A percentile compares a stretch with the other conserved stretches of the same genome.
phyloP scores from a whole-genome alignment of 2,888 invertebrate species.

The Heliconius erato region DNA sequence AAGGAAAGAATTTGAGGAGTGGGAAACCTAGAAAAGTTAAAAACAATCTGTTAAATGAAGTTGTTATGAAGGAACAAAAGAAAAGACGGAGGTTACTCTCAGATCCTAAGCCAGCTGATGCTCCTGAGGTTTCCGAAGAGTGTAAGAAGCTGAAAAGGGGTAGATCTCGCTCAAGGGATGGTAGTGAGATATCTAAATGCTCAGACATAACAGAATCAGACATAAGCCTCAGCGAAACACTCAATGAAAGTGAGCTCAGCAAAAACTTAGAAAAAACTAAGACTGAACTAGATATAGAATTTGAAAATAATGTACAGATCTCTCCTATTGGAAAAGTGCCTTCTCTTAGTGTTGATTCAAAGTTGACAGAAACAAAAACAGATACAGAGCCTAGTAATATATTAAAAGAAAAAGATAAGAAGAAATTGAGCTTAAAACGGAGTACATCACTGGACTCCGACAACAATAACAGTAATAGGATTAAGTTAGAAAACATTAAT shows the following conservation, averaged over 20 bases:
- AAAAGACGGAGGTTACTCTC: conserved; percentile 84
- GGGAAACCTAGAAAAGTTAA: conserved; percentile 88
- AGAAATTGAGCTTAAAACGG: conserved; percentile 82
- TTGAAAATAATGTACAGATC: conserved; percentile 85
- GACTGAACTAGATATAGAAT: conserved; percentile 86
- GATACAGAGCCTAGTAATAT: conserved; percentile 73
- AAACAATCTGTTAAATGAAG: conserved; percentile 84
- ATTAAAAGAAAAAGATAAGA: conserved; percentile 74
- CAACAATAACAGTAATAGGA: conserved; percentile 85
- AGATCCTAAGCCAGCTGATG: conserved; percentile 81
- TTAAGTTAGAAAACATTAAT: conserved; percentile 80
- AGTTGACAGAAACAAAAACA: conserved; percentile 73
- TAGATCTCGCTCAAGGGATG: conserved; percentile 83
- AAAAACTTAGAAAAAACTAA: conserved; percentile 84
- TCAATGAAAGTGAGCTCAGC: conserved; percentile 80
- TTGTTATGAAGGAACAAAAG: conserved; percentile 85
- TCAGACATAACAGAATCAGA: conserved; percentile 88
- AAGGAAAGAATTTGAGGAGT: conserved; percentile 87
- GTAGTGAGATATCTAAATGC: conserved; percentile 87
- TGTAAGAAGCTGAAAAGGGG: conserved; percentile 79
- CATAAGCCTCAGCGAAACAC: conserved; percentile 86
- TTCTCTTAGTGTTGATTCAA: conserved; percentile 79
- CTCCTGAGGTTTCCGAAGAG: conserved; percentile 72
- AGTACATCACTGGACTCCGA: conserved; percentile 84
- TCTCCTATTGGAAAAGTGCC: conserved; percentile 84